Conservation (phyloP, 1,140 invertebrate species). For the Procambarus virginalis region DNA sequence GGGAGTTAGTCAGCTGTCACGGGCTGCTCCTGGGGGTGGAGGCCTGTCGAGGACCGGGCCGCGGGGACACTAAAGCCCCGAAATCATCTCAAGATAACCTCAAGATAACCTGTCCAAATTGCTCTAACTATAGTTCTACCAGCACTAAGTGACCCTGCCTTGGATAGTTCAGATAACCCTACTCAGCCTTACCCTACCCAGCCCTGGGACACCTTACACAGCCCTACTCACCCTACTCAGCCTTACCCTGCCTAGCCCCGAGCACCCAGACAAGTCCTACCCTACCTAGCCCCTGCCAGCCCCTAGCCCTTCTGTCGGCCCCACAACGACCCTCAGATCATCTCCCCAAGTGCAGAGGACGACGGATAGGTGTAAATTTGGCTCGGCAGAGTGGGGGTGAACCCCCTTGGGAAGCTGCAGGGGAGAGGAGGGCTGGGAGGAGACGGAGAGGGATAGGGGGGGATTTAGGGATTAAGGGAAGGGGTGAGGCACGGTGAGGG, state of each 20-base stretch:
- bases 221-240: not conserved
- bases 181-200: not conserved
- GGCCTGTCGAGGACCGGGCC: too few relatives aligned
- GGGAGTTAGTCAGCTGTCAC: too few relatives aligned
- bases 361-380: constrained; percentile 34
- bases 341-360: not conserved
- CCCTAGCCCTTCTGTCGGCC: not conserved
- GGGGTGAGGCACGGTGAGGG: too few relatives aligned
- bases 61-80: too few relatives aligned
- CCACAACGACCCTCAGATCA: not conserved
- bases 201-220: not conserved
- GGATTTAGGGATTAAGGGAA: not conserved
- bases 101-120: too few relatives aligned
- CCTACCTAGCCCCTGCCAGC: too few relatives aligned
- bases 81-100: too few relatives aligned
- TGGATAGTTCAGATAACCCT: not conserved
- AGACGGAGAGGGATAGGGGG: not conserved
- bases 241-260: not conserved
- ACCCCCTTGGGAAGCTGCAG: not conserved
- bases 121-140: too few relatives aligned
- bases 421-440: not conserved
- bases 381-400: not conserved
- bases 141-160: too few relatives aligned
- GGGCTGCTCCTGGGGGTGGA: too few relatives aligned
- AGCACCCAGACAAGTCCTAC: too few relatives aligned